These are phyloP conservation scores for Hydrocynus forskahlii DNA, from an alignment of 2,797 vertebrate species.

Conservation along the genomic window DNA sequence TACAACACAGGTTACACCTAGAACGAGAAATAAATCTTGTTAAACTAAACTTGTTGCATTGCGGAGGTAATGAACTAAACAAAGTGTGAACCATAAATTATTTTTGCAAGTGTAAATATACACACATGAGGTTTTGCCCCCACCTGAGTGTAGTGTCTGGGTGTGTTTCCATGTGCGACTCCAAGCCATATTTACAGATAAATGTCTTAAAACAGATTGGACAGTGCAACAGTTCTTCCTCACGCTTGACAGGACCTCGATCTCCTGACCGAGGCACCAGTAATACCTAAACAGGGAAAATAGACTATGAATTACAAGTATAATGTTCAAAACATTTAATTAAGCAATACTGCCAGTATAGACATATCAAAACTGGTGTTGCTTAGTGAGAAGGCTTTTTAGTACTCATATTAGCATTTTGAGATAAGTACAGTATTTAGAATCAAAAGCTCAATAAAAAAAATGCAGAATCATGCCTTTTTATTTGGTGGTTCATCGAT, in stretches of 20 bases:
- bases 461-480: slow-evolving; percentile 82
- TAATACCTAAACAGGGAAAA: slow-evolving; percentile 34
- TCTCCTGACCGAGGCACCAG: slow-evolving; percentile 63
- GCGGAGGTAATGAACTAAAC: background rate
- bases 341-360: background rate
- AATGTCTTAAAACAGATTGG: slow-evolving; percentile 95
- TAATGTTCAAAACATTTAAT: background rate
- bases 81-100: background rate
- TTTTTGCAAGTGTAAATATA: background rate
- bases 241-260: slow-evolving; percentile 68
- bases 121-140: background rate
- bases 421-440: background rate
- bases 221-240: slow-evolving; percentile 88
- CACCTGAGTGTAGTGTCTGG: slow-evolving; percentile 92
- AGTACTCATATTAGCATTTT: no score
- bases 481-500: slow-evolving; percentile 85
- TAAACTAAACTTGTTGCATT: background rate
- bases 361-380: background rate
- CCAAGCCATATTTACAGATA: slow-evolving; percentile 90
- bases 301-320: background rate
- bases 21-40: slow-evolving; percentile 23
- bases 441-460: background rate
- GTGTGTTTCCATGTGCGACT: slow-evolving; percentile 95
- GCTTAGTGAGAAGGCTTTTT: no score
- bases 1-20: slow-evolving; percentile 94